Percentiles rank a stretch among this genome's conserved stretches.
phyloP scores from a whole-genome alignment of 2,797 vertebrate species.

The Sebastes reedi region DNA sequence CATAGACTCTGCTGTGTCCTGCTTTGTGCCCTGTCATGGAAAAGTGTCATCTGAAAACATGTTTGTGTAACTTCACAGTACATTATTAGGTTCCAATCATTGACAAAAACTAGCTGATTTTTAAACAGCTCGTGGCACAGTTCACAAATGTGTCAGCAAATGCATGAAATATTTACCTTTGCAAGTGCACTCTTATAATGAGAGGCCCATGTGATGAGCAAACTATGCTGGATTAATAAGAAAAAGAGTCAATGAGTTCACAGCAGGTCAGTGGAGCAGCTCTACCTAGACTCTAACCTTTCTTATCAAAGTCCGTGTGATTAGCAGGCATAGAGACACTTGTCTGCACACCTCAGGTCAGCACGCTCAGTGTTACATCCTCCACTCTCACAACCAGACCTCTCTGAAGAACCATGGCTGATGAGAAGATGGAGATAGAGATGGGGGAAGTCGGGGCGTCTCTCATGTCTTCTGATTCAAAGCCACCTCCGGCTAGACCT shows the following conservation, averaged over 20 bases:
- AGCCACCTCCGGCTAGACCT: neutral
- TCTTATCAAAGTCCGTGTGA: conserved; percentile 32
- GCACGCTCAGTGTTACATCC: neutral
- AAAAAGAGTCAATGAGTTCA: conserved; percentile 6
- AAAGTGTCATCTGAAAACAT: neutral
- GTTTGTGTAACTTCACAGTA: neutral
- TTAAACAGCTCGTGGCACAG: neutral
- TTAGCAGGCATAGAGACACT: conserved; percentile 3
- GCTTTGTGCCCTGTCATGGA: neutral
- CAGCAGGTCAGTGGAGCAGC: neutral
- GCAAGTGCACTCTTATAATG: neutral
- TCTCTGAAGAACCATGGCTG: conserved; percentile 28
- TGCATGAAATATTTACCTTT: neutral
- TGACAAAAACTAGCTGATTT: conserved; percentile 24
- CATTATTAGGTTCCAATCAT: conserved; percentile 16
- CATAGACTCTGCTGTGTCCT: neutral
- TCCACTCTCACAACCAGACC: neutral
- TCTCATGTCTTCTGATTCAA: conserved; percentile 26
- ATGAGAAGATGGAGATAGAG: conserved; percentile 68
- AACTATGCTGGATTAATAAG: conserved; percentile 6
- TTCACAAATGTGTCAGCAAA: conserved; percentile 1
- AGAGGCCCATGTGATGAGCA: neutral
- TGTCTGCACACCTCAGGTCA: neutral
- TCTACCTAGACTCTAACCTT: neutral
- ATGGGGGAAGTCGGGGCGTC: conserved; percentile 41